Conservation (phyloP, 2,888 invertebrate genomes). For the Tetranychus truncatus region DNA sequence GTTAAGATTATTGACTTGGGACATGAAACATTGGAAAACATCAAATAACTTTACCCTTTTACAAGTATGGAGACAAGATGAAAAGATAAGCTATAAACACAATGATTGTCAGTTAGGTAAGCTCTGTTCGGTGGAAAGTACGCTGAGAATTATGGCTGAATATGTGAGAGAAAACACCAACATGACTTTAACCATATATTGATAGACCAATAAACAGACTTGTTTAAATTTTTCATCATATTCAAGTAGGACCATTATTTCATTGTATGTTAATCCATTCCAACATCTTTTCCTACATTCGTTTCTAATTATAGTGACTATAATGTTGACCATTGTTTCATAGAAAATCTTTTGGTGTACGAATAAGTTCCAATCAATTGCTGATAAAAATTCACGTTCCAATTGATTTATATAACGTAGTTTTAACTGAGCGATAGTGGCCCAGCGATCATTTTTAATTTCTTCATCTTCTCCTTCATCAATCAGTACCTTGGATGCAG, state of each 20-base stretch:
- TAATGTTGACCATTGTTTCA: conserved; percentile 15
- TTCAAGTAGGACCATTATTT: conserved; percentile 15
- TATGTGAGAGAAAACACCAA: neutral
- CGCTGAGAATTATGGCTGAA: conserved; percentile 1
- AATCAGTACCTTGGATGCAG: conserved; percentile 85
- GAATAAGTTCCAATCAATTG: conserved; percentile 43
- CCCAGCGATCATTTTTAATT: conserved; percentile 81
- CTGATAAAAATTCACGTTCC: conserved; percentile 68
- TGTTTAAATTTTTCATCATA: neutral
- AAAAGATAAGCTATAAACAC: neutral
- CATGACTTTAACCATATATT: conserved; percentile 10
- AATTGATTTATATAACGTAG: conserved; percentile 54
- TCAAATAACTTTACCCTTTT: too few relatives aligned
- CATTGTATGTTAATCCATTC: conserved; percentile 18
- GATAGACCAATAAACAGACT: neutral
- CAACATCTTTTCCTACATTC: conserved; percentile 15
- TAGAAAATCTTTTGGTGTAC: conserved; percentile 17
- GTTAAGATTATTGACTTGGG: too few relatives aligned
- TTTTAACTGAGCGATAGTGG: conserved; percentile 56
- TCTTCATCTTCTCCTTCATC: conserved; percentile 82
- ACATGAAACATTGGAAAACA: too few relatives aligned
- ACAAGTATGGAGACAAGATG: neutral
- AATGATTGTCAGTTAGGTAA: neutral
- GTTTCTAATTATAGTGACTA: conserved; percentile 15
- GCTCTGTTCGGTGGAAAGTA: neutral